Evolutionary conservation across 2,888 invertebrate species (phyloP).

Genomic region (Myopa testacea): DNA sequence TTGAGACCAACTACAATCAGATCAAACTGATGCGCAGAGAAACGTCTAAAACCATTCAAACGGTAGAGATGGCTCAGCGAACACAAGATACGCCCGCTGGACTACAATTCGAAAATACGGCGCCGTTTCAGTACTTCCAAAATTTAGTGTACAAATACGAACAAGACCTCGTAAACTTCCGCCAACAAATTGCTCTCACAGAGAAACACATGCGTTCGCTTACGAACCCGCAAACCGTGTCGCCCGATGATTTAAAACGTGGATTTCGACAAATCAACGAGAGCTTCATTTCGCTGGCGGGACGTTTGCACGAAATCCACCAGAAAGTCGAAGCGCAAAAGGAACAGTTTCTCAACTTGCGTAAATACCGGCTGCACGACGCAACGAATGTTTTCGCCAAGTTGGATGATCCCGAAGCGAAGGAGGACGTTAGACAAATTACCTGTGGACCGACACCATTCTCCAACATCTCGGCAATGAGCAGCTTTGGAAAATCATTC

Average conservation of each 20-base stretch:
- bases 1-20: constrained; percentile 65
- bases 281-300: constrained; percentile 88
- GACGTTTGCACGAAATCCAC: constrained; percentile 85
- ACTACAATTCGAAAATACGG: constrained; percentile 80
- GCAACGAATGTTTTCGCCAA: constrained; percentile 80
- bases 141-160: constrained; percentile 79
- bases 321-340: constrained; percentile 82
- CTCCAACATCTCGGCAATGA: constrained; percentile 65
- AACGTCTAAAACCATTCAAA: constrained; percentile 78
- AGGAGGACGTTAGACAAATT: constrained; percentile 65
- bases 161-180: constrained; percentile 75
- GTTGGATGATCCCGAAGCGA: constrained; percentile 61
- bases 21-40: constrained; percentile 74
- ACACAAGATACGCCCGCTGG: constrained; percentile 82
- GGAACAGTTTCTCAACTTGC: constrained; percentile 84
- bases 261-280: constrained; percentile 87
- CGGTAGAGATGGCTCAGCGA: constrained; percentile 82
- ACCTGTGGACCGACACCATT: constrained; percentile 76
- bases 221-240: constrained; percentile 73
- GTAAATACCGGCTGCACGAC: constrained; percentile 80
- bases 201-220: constrained; percentile 79
- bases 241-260: constrained; percentile 81
- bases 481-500: constrained; percentile 59
- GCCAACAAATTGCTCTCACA: constrained; percentile 78
- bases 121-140: constrained; percentile 79